Conservation (phyloP, 2,113 vertebrate species). For the Cyprinodon brontotheroides region DNA sequence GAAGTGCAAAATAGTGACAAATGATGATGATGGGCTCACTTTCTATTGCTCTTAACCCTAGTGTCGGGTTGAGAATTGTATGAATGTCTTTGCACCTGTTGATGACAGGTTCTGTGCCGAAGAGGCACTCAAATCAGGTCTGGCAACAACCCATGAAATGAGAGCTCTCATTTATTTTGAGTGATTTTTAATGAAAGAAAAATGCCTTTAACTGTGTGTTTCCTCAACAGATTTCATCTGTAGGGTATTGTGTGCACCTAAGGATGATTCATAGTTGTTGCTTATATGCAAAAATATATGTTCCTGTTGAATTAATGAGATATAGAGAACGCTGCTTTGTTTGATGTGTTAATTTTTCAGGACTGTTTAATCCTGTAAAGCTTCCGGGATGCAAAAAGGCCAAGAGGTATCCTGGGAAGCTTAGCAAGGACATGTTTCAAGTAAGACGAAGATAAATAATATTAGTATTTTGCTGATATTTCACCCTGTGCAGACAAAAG, state of each 20-base stretch:
- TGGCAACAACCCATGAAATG: conserved; percentile 42
- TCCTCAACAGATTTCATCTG: conserved; percentile 31
- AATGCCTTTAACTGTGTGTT: conserved; percentile 54
- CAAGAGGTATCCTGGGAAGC: conserved; percentile 16
- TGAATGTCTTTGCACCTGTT: conserved; percentile 22
- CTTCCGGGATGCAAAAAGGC: conserved; percentile 44
- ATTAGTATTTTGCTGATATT: conserved; percentile 57
- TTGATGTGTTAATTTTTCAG: conserved; percentile 62
- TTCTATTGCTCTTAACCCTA: not conserved
- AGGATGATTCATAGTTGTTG: conserved; percentile 37
- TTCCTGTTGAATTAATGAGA: conserved; percentile 44
- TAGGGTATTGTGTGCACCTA: conserved; percentile 37
- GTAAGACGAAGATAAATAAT: conserved; percentile 36
- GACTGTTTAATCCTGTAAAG: conserved; percentile 41
- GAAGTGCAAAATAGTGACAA: not conserved
- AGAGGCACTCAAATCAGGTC: conserved; percentile 43
- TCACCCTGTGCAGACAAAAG: conserved; percentile 28
- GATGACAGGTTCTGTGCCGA: conserved; percentile 25
- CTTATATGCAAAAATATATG: conserved; percentile 31
- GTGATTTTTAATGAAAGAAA: conserved; percentile 64
- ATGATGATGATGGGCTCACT: not conserved
- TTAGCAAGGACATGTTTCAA: conserved; percentile 46
- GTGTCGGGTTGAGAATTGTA: conserved; percentile 16
- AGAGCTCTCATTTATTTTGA: conserved; percentile 57
- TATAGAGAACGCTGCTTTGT: conserved; percentile 32